Base-by-base conservation (phyloP, 1,140 invertebrate genomes). In the Diachasma alloeum region DNA sequence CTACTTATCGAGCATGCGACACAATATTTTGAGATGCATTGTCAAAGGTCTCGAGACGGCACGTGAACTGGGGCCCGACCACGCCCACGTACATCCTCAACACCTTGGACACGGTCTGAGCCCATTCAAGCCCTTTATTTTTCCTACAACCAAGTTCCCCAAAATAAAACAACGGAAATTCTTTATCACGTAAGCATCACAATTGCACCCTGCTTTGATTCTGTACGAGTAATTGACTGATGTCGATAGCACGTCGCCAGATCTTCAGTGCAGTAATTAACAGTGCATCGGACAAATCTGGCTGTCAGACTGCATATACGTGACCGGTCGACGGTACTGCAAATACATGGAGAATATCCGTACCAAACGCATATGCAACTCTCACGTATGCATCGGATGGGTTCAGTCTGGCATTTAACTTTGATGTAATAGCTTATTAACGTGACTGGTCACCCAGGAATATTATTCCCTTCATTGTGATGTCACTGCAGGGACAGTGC, bases 401-500 rank as follows among this genome's bases (percentile, higher is more conserved):
- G 82, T 82, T 81, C 84, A 83, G 78, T 82, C 82, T 80, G 79
- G 79, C 80, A 79, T 82, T 80, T 80, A 79, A 81, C 83, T 85
- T 87, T 85, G 84, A 86, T 86, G 85, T 87, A 87, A 85, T 85
- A 82, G 81, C 84, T 86, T 83, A 86, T 85, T 86, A 86, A 83
- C 83, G 82, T 80, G 82, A 81, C 79, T 81, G 80, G 75, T 82
- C 82, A 80, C 69, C 75, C 81, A 63, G 59, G 59, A 63, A 63
- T 63, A 63, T 31, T 24, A 63, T 63, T 31, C 22, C 19, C 22
- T 63, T 77, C 59, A 67, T 67, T 63, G 26, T 39, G 11, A 37
- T 76, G 72, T 63, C 66, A 70, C 17, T 68, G 36, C 10, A 37
- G 15, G 46, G 37, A 42, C 36, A 56, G 8, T 13, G 11, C 26